Evolutionary conservation across 2,797 vertebrate species (phyloP), one percentile per base, ranked within the genome.

Genomic region (Atherinosoma microstoma): DNA sequence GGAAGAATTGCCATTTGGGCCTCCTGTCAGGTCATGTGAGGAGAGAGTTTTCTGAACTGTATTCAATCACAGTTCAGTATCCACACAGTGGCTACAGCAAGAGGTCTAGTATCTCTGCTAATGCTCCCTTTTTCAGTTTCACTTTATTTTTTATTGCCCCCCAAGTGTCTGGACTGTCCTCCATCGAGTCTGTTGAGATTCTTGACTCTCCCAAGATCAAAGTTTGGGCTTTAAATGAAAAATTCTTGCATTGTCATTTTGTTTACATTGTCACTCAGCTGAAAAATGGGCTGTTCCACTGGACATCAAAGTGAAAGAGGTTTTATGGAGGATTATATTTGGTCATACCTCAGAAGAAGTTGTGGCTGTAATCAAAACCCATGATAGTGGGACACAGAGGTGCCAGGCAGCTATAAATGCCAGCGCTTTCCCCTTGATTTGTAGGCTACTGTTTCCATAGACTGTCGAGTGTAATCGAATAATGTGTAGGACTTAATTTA

Each of bases 301-400:
- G 78, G 65, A 69, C 75, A 77, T 87, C 75, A 80, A 76, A 84
- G 73, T 40, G 36, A 82, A 88, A 81, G 74, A 76, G 76, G 85
- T 83, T 87, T 89, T 74, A 76, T 70, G 73, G 58, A 62, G 82
- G 87, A 86, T 91, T 90, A 84, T 72, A 30, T 57, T 57, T 30
- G 51, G 51, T 64, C 64, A 79, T 80, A 75, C 58, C 32, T 78
- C 59, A 56, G 70, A 65, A 72, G 73, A 86, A 85, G 79, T 82
- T 88, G 75, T 90, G 84, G 79, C 84, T 82, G 86, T 79, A 86
- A 89, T 88, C 83, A 91, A 86, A 90, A 61, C 77, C 77, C 47
- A 64, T 68, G 70, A 75, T 69, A 53, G 38, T 73, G 68, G 59
- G 59, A 77, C 51, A 13, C 4, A 12, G 62, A 77, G 62, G 73